Evolutionary conservation across 2,113 vertebrate species (phyloP), one percentile per base, ranked within the genome.

Genomic region (Trogon melanurus): DNA sequence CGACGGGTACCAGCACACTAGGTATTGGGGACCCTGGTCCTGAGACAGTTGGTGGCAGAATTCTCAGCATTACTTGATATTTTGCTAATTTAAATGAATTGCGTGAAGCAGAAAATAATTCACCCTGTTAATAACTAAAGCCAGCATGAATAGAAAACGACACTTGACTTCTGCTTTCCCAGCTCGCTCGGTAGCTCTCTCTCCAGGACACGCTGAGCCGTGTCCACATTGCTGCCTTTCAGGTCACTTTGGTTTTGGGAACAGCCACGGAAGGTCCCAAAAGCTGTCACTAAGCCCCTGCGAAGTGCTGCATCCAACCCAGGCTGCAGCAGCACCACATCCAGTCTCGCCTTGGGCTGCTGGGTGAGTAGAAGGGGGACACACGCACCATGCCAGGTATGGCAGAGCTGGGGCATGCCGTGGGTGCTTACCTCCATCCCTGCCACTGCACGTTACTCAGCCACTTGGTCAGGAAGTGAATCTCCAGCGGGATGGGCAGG

Each of bases 401-500:
- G 0, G 62, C 32, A 75, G 69, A 83, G 60, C 50, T 2, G 0
- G 27, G 20, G 9, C 0, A 2, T 75, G 48, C 53, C 0, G 0
- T 0, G 19, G 50, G 26, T 32, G 58, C 62, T 51, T 3, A 0
- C 41, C n/a, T 69, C 51, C 1, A 0, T 36, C 36, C 58, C 34
- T 51, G 47, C 47, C 47, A 25, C 27, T 5, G 12, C 60, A 30
- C 5, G 30, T 94, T 87, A 91, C 92, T 94, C 93, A 96, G 85
- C 71, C 2, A 6, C 62, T 51, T 3, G 0, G 60, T 71, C 85
- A 95, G 92, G 94, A 95, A 94, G 91, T 95, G 88, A 96, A 96
- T 94, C 83, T 38, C 50, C 2, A 2, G 8, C 1, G n/a, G 95
- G 95, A 96, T 85, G 90, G 95, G 94, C 94, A 96, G 95, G 95